phyloP scores from a whole-genome alignment of 2,113 vertebrate genomes.

The Callaeas wilsoni region DNA sequence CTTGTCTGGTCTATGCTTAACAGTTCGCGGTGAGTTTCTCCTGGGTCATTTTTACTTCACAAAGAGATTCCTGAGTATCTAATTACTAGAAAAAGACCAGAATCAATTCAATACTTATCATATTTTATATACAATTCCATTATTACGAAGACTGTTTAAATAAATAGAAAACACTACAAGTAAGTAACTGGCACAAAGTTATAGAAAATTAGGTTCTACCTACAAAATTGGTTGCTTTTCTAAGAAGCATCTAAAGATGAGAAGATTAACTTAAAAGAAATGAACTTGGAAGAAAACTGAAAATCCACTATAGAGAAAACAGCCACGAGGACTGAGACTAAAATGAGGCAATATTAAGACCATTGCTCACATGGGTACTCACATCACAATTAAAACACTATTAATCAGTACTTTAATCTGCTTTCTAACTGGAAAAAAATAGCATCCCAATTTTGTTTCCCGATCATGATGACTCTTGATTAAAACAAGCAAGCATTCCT shows the following conservation, averaged over 20 bases:
- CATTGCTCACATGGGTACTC: fast-evolving
- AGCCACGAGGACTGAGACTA: neutral
- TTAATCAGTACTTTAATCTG: neutral
- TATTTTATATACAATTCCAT: neutral
- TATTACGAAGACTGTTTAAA: neutral
- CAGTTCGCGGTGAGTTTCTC: neutral
- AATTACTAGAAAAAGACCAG: neutral
- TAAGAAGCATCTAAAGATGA: neutral
- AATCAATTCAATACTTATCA: neutral
- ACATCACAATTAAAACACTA: neutral
- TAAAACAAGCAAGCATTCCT: neutral
- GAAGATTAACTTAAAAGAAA: neutral
- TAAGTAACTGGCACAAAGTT: neutral
- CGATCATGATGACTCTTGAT: fast-evolving
- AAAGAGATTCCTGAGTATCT: neutral
- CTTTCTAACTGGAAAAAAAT: neutral
- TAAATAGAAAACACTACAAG: neutral
- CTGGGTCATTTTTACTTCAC: neutral
- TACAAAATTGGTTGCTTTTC: neutral
- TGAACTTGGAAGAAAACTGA: neutral
- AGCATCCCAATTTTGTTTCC: neutral
- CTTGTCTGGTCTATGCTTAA: neutral
- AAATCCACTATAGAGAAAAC: neutral
- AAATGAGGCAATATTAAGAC: neutral
- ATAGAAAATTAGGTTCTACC: neutral